These are phyloP conservation scores for Agelas oroides DNA, from an alignment of 37 sponge, comb jelly and placozoan species.

Conservation along the genomic window DNA sequence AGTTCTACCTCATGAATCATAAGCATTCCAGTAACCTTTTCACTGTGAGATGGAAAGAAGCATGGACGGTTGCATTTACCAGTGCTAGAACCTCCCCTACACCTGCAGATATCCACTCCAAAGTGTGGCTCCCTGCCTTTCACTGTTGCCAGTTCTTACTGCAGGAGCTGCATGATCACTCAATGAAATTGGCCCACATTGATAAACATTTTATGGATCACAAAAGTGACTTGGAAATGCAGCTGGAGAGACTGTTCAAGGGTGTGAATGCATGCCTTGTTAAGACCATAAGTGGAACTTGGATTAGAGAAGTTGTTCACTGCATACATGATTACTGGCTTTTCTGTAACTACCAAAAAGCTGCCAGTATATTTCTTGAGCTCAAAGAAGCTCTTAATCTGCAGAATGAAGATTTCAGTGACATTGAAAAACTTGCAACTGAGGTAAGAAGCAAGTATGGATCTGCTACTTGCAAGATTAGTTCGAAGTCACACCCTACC, in stretches of 20 bases:
- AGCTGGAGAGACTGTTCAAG: conserved; percentile 3
- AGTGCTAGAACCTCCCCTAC: neutral
- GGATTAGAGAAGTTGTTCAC: conserved; percentile 1
- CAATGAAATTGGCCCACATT: conserved; percentile 27
- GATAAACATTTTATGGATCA: neutral
- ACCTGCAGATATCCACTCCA: neutral
- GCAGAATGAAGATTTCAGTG: conserved; percentile 46
- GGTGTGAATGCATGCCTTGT: conserved; percentile 10
- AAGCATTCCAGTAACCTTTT: conserved; percentile 21
- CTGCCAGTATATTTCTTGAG: conserved; percentile 31
- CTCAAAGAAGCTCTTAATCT: conserved; percentile 31
- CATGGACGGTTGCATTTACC: neutral
- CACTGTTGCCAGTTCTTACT: conserved; percentile 10
- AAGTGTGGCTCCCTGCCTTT: conserved; percentile 43
- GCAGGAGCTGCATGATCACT: neutral
- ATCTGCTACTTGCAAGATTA: neutral
- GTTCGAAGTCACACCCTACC: no score
- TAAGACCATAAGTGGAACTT: neutral
- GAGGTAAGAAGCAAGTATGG: conserved; percentile 4
- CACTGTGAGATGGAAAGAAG: neutral
- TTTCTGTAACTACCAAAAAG: conserved; percentile 9
- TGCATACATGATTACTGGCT: conserved; percentile 13
- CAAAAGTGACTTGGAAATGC: neutral
- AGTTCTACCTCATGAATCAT: neutral
- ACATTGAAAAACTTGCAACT: conserved; percentile 36